A percentile compares a stretch with the other conserved stretches of the same genome.
Evolutionary conservation across 1,140 invertebrate genomes (phyloP).

Genomic region (Zaprionus tsacasi): DNA sequence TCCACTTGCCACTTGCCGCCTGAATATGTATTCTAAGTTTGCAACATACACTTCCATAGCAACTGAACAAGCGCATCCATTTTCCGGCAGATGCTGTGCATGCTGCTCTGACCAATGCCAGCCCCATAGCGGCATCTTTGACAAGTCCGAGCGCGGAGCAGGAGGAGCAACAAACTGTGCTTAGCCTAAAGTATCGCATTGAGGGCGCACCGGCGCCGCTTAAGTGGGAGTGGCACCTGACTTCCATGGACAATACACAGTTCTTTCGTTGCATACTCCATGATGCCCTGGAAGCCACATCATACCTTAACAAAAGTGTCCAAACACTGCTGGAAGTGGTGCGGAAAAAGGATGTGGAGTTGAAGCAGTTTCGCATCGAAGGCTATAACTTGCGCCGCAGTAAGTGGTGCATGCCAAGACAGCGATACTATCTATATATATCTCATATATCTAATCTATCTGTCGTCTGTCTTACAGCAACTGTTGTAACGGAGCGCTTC

Average conservation of each 20-base stretch:
- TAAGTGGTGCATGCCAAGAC: constrained; percentile 26
- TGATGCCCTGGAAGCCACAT: constrained; percentile 4
- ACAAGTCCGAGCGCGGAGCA: background rate
- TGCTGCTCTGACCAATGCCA: background rate
- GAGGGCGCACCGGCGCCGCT: constrained; percentile 32
- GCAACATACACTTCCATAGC: constrained; percentile 39
- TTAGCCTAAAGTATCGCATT: constrained; percentile 62
- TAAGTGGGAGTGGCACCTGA: constrained; percentile 67
- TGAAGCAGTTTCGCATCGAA: constrained; percentile 65
- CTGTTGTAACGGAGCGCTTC: constrained; percentile 57
- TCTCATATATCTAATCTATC: background rate
- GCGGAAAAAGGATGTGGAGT: constrained; percentile 64
- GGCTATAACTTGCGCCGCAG: constrained; percentile 57
- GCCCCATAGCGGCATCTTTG: constrained; percentile 8
- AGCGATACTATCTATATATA: background rate
- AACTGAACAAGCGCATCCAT: constrained; percentile 59
- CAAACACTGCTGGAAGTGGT: constrained; percentile 35
- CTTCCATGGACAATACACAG: background rate
- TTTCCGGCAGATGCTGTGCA: constrained; percentile 47
- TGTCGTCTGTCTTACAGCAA: constrained; percentile 35
- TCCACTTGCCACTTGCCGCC: background rate
- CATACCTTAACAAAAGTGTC: background rate
- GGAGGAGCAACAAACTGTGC: constrained; percentile 1
- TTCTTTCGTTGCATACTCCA: constrained; percentile 31
- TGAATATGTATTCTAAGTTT: background rate